These are phyloP conservation scores for Pantherophis guttatus DNA, from an alignment of 2,113 vertebrate species.

Conservation along the genomic window DNA sequence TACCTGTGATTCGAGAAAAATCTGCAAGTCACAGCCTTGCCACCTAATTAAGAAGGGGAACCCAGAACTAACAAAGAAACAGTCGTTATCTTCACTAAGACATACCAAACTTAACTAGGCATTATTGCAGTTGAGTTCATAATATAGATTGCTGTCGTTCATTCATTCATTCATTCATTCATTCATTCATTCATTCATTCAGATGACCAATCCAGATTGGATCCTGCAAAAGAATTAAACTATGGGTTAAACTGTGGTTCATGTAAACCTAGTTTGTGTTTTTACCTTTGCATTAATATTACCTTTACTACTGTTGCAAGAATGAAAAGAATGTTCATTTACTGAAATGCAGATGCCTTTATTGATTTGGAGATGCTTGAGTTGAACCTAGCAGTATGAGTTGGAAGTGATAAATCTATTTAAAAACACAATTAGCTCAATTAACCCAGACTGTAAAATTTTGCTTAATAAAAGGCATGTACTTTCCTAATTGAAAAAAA, in stretches of 20 bases:
- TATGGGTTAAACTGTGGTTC: neutral
- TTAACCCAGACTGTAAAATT: neutral
- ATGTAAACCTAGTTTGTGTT: neutral
- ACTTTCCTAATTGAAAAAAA: neutral
- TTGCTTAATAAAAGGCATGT: neutral
- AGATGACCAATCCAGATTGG: too few species aligned
- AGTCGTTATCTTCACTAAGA: neutral
- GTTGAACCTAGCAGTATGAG: neutral
- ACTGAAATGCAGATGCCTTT: neutral
- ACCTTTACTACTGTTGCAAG: neutral
- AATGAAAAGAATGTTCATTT: neutral
- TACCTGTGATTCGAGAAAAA: neutral
- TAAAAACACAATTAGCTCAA: neutral
- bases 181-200: too few species aligned
- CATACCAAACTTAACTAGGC: neutral
- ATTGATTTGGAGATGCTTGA: neutral
- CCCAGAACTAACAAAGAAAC: neutral
- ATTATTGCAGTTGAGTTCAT: neutral
- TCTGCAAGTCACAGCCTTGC: neutral
- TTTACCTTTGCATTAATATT: neutral
- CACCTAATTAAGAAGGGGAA: neutral
- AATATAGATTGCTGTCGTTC: too few species aligned
- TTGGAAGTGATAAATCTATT: neutral
- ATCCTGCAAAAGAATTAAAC: neutral
- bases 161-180: too few species aligned